phyloP scores from a whole-genome alignment of 35 echinoderm and acorn worm species.

The Apostichopus californicus region DNA sequence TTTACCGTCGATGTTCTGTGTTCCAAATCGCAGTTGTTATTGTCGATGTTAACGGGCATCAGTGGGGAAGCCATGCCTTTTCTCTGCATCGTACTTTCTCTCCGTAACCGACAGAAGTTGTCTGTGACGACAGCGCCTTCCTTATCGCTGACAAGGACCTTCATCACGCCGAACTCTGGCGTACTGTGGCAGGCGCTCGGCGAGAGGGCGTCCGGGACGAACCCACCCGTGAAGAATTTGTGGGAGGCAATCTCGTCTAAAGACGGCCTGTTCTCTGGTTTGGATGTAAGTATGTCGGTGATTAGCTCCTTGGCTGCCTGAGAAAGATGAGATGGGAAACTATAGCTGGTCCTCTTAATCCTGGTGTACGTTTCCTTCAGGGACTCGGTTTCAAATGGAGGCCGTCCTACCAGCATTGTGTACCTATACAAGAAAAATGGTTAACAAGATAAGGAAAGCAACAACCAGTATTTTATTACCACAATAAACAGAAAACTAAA shows the following conservation, averaged over 20 bases:
- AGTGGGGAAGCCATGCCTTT: conserved; percentile 64
- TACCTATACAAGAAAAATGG: conserved; percentile 60
- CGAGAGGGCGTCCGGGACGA: conserved; percentile 78
- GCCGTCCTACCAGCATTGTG: conserved; percentile 96
- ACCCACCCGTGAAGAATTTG: conserved; percentile 88
- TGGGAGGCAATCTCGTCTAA: conserved; percentile 75
- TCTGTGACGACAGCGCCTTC: conserved; percentile 81
- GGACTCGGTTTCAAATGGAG: conserved; percentile 93
- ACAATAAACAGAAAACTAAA: too few relatives aligned
- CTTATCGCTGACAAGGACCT: conserved; percentile 85
- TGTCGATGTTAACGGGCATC: conserved; percentile 42
- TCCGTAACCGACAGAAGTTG: conserved; percentile 80
- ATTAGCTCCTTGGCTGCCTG: conserved; percentile 81
- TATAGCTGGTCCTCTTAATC: conserved; percentile 89
- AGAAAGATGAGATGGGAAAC: conserved; percentile 73
- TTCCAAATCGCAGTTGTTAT: conserved; percentile 45
- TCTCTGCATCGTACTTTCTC: conserved; percentile 90
- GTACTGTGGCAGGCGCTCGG: conserved; percentile 73
- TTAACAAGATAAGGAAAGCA: neutral
- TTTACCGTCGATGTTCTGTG: conserved; percentile 23
- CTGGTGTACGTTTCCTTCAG: conserved; percentile 91
- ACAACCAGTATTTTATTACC: too few relatives aligned
- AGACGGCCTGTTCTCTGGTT: conserved; percentile 83
- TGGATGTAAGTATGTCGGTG: conserved; percentile 71
- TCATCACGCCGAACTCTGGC: conserved; percentile 83